Percentiles rank a stretch among this genome's conserved stretches.
These are phyloP conservation scores for Paedocypris sp. DNA, from an alignment of 2,113 vertebrate species.

Conservation along the genomic window DNA sequence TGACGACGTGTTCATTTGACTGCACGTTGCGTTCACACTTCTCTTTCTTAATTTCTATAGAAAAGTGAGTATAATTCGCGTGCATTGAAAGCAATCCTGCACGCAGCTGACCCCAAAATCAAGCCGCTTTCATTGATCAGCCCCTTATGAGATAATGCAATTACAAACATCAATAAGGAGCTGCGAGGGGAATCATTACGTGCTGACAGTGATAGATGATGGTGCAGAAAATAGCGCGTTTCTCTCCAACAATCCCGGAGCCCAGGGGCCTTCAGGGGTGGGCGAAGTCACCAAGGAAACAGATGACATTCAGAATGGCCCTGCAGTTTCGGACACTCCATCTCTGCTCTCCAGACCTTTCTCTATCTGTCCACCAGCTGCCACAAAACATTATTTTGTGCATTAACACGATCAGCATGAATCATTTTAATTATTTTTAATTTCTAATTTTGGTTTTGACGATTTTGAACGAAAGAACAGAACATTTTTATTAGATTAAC, in stretches of 20 bases:
- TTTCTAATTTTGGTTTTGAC: too few species aligned
- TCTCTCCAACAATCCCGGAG: conserved; percentile 79
- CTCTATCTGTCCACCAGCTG: conserved; percentile 78
- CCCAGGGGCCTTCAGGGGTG: conserved; percentile 86
- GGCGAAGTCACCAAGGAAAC: conserved; percentile 93
- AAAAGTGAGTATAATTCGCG: conserved; percentile 58
- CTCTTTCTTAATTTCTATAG: not conserved
- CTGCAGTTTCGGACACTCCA: conserved; percentile 72
- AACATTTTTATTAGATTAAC: too few species aligned
- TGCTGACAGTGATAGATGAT: conserved; percentile 99
- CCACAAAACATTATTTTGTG: conserved; percentile 51
- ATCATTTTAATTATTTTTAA: too few species aligned
- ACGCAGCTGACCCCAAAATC: conserved; percentile 80
- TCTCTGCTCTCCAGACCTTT: conserved; percentile 58
- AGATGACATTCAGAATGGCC: conserved; percentile 95
- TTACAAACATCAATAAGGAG: conserved; percentile 99
- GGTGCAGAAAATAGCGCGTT: conserved; percentile 86
- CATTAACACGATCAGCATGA: not conserved
- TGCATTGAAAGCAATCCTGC: conserved; percentile 70
- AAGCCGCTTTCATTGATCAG: conserved; percentile 89
- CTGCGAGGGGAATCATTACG: conserved; percentile 98
- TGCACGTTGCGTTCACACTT: too few species aligned
- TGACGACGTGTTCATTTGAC: too few species aligned
- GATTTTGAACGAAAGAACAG: too few species aligned
- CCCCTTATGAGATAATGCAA: conserved; percentile 98